These are phyloP conservation scores for Macquaria ambigua DNA, from an alignment of 2,113 vertebrate genomes.

Conservation along the genomic window DNA sequence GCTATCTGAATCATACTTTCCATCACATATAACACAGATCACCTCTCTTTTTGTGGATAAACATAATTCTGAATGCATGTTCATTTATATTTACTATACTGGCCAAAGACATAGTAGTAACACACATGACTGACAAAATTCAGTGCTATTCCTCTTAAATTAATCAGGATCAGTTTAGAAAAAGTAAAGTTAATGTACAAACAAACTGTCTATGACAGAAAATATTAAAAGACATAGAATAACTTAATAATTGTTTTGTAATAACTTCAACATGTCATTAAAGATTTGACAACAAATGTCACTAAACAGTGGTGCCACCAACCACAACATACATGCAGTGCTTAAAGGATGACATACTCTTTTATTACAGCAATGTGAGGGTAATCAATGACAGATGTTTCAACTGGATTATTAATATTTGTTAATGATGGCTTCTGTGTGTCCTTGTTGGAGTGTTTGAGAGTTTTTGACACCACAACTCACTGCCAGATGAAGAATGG, in stretches of 20 bases:
- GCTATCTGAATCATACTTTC: background rate
- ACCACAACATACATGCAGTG: constrained; percentile 12
- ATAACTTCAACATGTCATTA: background rate
- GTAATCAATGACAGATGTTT: background rate
- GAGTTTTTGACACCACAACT: constrained; percentile 25
- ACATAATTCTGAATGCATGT: background rate
- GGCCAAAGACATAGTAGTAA: constrained; percentile 11
- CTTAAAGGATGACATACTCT: background rate
- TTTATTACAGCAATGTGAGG: background rate
- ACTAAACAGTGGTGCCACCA: background rate
- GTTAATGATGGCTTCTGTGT: background rate
- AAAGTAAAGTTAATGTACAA: background rate
- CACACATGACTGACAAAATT: background rate
- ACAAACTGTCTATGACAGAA: background rate
- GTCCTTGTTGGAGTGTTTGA: background rate
- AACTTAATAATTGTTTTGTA: background rate
- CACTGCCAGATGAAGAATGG: constrained; percentile 16
- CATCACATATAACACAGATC: background rate
- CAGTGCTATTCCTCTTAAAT: background rate
- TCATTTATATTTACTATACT: background rate
- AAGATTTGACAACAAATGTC: background rate
- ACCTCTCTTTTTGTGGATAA: background rate
- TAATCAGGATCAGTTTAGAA: background rate
- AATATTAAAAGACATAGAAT: background rate
- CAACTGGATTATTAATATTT: background rate